These are phyloP conservation scores for Plodia interpunctella DNA, from an alignment of 1,140 invertebrate genomes.

Conservation along the genomic window DNA sequence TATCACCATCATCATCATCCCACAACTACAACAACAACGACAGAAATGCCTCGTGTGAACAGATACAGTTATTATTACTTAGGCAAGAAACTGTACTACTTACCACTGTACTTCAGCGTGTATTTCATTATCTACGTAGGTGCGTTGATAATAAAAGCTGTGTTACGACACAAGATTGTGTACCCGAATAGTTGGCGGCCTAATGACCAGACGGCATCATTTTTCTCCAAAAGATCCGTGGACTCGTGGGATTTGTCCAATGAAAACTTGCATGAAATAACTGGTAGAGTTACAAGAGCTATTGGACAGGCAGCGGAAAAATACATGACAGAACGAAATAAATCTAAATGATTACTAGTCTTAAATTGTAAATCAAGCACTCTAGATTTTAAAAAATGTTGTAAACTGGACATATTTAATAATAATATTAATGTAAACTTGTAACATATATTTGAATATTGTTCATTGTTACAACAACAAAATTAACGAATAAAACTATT, in stretches of 20 bases:
- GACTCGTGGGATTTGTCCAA: conserved; percentile 52
- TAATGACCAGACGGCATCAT: conserved; percentile 51
- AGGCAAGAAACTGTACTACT: conserved; percentile 88
- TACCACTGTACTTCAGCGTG: conserved; percentile 90
- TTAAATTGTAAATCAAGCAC: conserved; percentile 7
- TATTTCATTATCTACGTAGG: conserved; percentile 89
- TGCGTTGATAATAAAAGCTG: conserved; percentile 86
- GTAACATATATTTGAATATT: conserved; percentile 42
- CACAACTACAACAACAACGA: conserved; percentile 58
- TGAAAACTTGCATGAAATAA: conserved; percentile 59
- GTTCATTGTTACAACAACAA: conserved; percentile 62
- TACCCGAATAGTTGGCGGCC: conserved; percentile 72
- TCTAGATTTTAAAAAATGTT: conserved; percentile 31
- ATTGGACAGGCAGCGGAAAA: conserved; percentile 59
- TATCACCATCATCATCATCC: conserved; percentile 63
- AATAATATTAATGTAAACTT: conserved; percentile 4
- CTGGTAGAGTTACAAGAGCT: conserved; percentile 56
- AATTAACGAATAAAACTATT: too few species aligned
- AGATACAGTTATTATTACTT: conserved; percentile 89
- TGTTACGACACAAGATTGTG: conserved; percentile 84
- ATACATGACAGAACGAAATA: conserved; percentile 41
- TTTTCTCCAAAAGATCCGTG: conserved; percentile 63
- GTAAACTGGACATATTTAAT: conserved; percentile 70
- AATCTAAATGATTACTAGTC: conserved; percentile 30
- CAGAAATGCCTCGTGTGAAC: conserved; percentile 82